Evolutionary conservation across 2,113 vertebrate species (phyloP), one percentile per base, ranked within the genome.

Genomic region (Cyprinodon tularosa): DNA sequence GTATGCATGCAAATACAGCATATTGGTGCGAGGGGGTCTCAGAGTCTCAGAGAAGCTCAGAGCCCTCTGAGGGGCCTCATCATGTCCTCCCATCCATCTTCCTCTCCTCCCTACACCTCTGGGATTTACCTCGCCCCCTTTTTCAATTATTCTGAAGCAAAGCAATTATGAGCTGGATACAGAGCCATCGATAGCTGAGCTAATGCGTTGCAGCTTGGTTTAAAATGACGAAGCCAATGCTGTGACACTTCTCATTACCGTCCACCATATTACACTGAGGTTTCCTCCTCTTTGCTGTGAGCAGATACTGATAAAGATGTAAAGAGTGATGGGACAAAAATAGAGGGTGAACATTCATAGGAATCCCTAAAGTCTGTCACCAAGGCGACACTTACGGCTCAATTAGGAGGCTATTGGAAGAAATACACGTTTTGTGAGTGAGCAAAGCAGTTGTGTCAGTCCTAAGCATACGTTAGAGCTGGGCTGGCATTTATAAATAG

Each of bases 131-230:
- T 77, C 62, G 42, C 75, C 68, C 68, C 66, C 50, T 59, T 81
- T 81, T 82, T 90, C 86, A 89, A 92, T 91, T 92, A 93, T 89
- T 92, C 74, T 77, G 71, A 80, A 44, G 76, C 79, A 76, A 76
- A 70, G 81, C 87, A 92, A 91, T 90, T 90, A 92, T 17, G 76
- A 76, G 14, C 53, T 48, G 78, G 82, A 84, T 76, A 68, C 78
- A 40, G 85, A 80, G 59, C 39, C 59, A 3, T 75, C 79, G 66
- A 85, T 73, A 74, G 77, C 62, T 62, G 11, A 42, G 8, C 65
- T 81, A 83, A 85, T 81, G 83, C 40, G 6, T 14, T 12, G 80
- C 88, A 86, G 87, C 83, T 86, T 87, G 62, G 76, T 67, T 80
- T 78, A 71, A 85, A 83, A 76, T 72, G 78, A 83, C 60, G 13